A percentile compares a stretch with the other conserved stretches of the same genome.
Evolutionary conservation across 1,140 invertebrate species (phyloP).

Genomic region (Temnothorax nylanderi): DNA sequence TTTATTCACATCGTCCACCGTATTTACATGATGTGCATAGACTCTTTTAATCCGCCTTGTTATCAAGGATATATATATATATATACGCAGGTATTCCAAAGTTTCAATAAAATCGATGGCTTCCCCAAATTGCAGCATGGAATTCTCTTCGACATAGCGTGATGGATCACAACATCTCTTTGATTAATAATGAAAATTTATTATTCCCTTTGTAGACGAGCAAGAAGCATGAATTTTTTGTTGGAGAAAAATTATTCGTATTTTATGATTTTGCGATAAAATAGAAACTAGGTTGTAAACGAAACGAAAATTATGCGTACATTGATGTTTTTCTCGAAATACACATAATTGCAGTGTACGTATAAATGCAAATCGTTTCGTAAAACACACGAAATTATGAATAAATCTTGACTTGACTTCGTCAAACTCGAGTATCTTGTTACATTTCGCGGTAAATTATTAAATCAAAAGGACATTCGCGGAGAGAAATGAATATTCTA

Average conservation of each 20-base stretch:
- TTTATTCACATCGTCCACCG: slow-evolving; percentile 40
- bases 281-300: background rate
- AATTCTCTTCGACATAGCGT: background rate
- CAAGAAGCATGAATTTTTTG: background rate
- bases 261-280: background rate
- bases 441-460: slow-evolving; percentile 21
- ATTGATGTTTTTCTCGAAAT: background rate
- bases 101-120: background rate
- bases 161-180: background rate
- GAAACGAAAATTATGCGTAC: background rate
- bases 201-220: background rate
- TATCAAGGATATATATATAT: slow-evolving; percentile 35
- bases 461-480: slow-evolving; percentile 19
- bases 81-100: background rate
- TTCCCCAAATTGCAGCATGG: background rate
- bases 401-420: background rate
- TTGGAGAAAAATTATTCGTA: background rate
- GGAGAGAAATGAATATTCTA: slow-evolving; percentile 41
- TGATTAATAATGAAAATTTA: background rate
- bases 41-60: slow-evolving; percentile 40
- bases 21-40: slow-evolving; percentile 38
- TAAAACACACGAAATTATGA: background rate
- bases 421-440: background rate
- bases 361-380: slow-evolving; percentile 12
- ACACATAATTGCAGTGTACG: no score